Evolutionary conservation across 2,797 vertebrate species (phyloP).

Genomic region (Numenius phaeopus): DNA sequence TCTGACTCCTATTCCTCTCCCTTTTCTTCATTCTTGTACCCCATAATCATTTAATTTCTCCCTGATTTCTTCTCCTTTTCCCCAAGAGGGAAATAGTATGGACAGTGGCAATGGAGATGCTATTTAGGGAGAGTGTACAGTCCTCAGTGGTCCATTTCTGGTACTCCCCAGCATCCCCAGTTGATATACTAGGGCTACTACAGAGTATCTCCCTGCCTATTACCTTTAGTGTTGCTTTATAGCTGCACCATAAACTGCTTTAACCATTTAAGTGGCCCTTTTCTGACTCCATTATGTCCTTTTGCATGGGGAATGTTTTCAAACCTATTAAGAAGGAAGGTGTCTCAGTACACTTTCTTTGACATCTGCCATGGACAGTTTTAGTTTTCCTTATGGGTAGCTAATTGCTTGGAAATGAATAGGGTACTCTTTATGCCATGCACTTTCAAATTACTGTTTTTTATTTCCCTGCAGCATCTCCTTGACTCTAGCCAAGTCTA

Average conservation of each 20-base stretch:
- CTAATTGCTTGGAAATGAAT: slow-evolving; percentile 27
- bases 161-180: not conserved
- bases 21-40: not conserved
- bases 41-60: not conserved
- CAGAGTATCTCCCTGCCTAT: not conserved
- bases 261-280: not conserved
- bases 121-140: not conserved
- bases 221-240: not conserved
- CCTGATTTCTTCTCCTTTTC: not conserved
- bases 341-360: not conserved
- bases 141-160: not conserved
- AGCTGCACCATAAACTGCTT: not conserved
- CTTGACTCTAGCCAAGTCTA: not conserved
- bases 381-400: not conserved
- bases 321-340: not conserved
- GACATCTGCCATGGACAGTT: not conserved
- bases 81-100: not conserved
- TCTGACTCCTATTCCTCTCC: not conserved
- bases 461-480: not conserved
- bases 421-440: not conserved
- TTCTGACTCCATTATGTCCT: not conserved
- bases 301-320: not conserved
- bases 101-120: not conserved
- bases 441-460: not conserved
- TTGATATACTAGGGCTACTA: not conserved